phyloP scores from a whole-genome alignment of 2,888 invertebrate species.

The Rhodophaea formosa region DNA sequence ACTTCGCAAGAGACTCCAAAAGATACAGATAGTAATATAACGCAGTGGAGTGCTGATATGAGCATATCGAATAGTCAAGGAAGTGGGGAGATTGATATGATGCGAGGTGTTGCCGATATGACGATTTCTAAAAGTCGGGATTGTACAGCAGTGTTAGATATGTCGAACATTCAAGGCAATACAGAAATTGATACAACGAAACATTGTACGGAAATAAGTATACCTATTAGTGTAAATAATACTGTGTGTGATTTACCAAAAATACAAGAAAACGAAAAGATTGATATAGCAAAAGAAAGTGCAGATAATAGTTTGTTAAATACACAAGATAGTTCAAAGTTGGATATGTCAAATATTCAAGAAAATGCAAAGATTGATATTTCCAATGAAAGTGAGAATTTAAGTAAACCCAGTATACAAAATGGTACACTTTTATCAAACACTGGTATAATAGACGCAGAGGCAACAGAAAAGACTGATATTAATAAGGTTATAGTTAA shows the following conservation, averaged over 20 bases:
- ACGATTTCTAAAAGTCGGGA: not conserved
- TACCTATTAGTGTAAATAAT: not conserved
- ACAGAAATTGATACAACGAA: not conserved
- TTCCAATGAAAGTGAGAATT: not conserved
- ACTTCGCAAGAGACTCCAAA: not conserved
- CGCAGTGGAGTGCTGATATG: not conserved
- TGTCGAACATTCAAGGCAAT: not conserved
- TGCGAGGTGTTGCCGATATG: not conserved
- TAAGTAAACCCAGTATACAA: not conserved
- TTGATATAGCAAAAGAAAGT: not conserved
- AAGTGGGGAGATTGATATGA: not conserved
- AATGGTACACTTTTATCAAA: not conserved
- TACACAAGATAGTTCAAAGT: not conserved
- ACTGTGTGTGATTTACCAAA: not conserved
- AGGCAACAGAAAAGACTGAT: not conserved
- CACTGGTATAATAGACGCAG: not conserved
- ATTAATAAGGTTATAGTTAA: not conserved
- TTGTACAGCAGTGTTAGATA: not conserved
- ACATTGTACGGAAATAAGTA: not conserved
- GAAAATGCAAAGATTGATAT: not conserved
- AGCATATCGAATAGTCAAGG: not conserved
- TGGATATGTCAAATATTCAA: not conserved
- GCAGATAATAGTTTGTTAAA: not conserved
- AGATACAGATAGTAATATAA: not conserved
- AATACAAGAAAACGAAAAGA: not conserved